A percentile compares a stretch with the other conserved stretches of the same genome.
Evolutionary conservation across 2,113 vertebrate genomes (phyloP).

Genomic region (Myotis yumanensis): DNA sequence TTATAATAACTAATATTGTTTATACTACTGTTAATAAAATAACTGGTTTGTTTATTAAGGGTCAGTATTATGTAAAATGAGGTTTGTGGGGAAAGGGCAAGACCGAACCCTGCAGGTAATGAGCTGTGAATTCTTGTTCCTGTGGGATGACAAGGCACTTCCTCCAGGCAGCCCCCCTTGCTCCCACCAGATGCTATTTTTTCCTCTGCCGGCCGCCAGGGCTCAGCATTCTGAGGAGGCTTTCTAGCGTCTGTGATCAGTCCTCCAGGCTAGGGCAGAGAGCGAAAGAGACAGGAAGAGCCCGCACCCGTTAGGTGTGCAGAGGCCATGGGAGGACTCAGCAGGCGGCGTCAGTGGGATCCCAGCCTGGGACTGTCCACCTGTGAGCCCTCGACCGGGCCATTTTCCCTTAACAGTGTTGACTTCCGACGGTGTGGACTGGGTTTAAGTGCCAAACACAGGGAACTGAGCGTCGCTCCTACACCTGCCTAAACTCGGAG

Average conservation of each 20-base stretch:
- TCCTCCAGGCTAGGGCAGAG: not conserved
- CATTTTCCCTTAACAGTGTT: not conserved
- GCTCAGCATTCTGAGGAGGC: not conserved
- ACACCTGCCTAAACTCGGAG: not conserved
- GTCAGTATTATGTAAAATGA: not conserved
- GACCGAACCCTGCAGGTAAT: not conserved
- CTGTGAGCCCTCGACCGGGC: rapidly evolving
- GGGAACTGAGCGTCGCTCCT: not conserved
- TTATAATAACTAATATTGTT: not conserved
- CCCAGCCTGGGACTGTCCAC: not conserved
- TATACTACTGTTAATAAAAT: not conserved
- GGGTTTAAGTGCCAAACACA: not conserved
- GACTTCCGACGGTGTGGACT: not conserved
- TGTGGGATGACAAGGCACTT: rapidly evolving
- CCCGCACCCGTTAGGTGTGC: not conserved
- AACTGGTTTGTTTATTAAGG: conserved; percentile 6
- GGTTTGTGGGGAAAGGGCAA: not conserved
- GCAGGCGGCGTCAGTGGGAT: rapidly evolving
- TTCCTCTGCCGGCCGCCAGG: not conserved
- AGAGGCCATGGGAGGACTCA: rapidly evolving
- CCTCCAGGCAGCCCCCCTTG: not conserved
- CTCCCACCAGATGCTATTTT: not conserved
- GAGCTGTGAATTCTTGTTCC: not conserved
- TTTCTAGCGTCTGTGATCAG: not conserved
- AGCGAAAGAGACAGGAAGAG: not conserved